Conservation (phyloP, 2,113 vertebrate species). For the Macquaria ambigua region DNA sequence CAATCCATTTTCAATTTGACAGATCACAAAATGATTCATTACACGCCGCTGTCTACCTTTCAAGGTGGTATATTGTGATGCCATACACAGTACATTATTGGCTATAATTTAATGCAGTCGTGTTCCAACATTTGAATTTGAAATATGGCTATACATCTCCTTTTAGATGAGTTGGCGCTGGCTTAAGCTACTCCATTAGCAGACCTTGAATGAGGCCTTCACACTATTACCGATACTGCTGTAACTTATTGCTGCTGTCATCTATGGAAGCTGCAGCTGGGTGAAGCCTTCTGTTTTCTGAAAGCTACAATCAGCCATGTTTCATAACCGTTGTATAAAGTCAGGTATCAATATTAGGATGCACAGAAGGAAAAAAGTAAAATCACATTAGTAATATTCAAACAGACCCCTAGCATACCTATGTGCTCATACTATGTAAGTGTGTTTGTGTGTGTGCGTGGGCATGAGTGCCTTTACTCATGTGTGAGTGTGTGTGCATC, state of each 20-base stretch:
- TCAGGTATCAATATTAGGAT: slow-evolving; percentile 9
- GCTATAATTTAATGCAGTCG: slow-evolving; percentile 69
- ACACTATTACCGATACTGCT: slow-evolving; percentile 56
- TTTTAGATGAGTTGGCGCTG: slow-evolving; percentile 75
- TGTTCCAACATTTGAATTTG: slow-evolving; percentile 70
- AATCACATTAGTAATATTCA: slow-evolving; percentile 29
- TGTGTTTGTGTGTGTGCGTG: not conserved
- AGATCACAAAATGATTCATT: slow-evolving; percentile 62
- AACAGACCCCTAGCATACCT: not conserved
- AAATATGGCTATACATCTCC: slow-evolving; percentile 72
- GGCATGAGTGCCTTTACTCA: slow-evolving; percentile 2
- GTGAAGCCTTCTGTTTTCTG: slow-evolving; percentile 37
- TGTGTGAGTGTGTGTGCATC: slow-evolving; percentile 50
- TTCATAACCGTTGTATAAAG: slow-evolving; percentile 29
- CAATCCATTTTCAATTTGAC: slow-evolving; percentile 64
- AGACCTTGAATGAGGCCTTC: slow-evolving; percentile 71
- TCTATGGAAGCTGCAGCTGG: slow-evolving; percentile 27
- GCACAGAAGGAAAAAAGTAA: not conserved
- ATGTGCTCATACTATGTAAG: not conserved
- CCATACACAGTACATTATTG: slow-evolving; percentile 55
- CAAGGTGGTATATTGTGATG: slow-evolving; percentile 59
- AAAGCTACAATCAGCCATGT: slow-evolving; percentile 9
- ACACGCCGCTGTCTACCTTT: slow-evolving; percentile 46
- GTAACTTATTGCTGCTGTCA: slow-evolving; percentile 70
- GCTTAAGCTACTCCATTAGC: slow-evolving; percentile 76